Evolutionary conservation across 1,140 invertebrate genomes (phyloP).

Genomic region (Drosophila bifasciata): DNA sequence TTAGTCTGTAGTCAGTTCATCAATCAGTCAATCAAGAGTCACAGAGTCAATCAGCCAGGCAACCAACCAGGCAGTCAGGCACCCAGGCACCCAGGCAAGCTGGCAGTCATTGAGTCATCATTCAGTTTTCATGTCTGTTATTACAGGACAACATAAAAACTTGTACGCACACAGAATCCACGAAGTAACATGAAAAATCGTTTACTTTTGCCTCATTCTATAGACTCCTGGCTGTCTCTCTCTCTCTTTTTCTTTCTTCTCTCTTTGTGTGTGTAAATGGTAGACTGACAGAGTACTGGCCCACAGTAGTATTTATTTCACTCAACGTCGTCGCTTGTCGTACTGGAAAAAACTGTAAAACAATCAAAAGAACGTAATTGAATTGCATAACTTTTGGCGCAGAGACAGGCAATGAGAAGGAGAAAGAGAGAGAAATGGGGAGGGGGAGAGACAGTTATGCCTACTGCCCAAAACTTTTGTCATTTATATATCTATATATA

Average conservation of each 20-base stretch:
- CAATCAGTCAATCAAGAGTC: constrained; percentile 40
- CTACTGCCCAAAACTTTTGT: constrained; percentile 33
- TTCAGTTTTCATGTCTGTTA: constrained; percentile 57
- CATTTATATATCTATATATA: constrained; percentile 9
- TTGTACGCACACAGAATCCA: constrained; percentile 21
- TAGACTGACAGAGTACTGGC: constrained; percentile 5
- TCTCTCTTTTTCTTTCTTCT: constrained; percentile 3
- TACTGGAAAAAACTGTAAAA: constrained; percentile 47
- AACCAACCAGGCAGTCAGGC: constrained; percentile 5
- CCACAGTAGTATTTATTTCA: constrained; percentile 38
- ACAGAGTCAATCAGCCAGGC: background rate
- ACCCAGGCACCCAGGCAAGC: too few relatives aligned
- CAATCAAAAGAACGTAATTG: constrained; percentile 55
- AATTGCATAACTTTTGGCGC: constrained; percentile 53
- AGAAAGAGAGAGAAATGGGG: background rate
- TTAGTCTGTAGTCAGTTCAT: constrained; percentile 40
- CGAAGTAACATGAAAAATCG: constrained; percentile 68
- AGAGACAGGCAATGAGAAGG: too few relatives aligned
- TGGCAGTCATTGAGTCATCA: constrained; percentile 16
- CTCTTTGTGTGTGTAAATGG: constrained; percentile 27
- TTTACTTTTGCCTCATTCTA: constrained; percentile 39
- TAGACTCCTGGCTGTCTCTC: background rate
- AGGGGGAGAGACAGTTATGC: constrained; percentile 7
- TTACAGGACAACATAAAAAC: constrained; percentile 62
- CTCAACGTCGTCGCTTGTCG: constrained; percentile 6